Base-by-base conservation (phyloP, 2,797 vertebrate genomes). In the Graptemys geographica region DNA sequence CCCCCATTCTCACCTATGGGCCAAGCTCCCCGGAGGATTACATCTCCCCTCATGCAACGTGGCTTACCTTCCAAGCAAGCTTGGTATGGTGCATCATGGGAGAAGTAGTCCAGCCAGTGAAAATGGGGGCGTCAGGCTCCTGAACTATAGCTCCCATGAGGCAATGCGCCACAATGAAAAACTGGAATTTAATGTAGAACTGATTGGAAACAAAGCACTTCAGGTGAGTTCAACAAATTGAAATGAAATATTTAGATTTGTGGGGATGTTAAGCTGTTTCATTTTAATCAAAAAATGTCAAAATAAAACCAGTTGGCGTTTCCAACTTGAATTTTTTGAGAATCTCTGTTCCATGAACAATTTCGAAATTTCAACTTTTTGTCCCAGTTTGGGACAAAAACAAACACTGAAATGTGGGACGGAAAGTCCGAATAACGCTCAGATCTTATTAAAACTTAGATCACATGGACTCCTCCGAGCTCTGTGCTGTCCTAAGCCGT, bases 1-100 rank as follows among this genome's bases (percentile, higher is more conserved):
- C 49, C 84, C 82, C 95, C 95, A 95, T 79, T 84, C 93, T 87
- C 93, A 93, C 52, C 93, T 72, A 44, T 55, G 84, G 87, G 78
- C 12, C 11, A 72, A 86, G 8, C 62, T 96, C 93, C 84, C 87
- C 90, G 0, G 1, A 89, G 59, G 74, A 82, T 23, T 84, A 28
- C 62, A 82, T 82, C 82, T 83, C 52, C 86, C n/a, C 9, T 41
- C 72, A 13, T 87, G 72, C 82, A 91, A 62, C 16, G 31, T 33
- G 59, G 28, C 12, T 62, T 62, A 62, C 12, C 59, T 62, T 59
- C 59, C 28, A 57, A 89, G 59, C 19, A 78, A 76, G 84, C 81
- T 78, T 11, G 11, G 13, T 84, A 12, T 25, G 5, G 69, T 25
- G 69, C 8, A 80, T 92, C 90, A 91, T 41, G 74, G 86, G 79